A percentile compares a stretch with the other conserved stretches of the same genome.
Evolutionary conservation across 2,888 invertebrate genomes (phyloP).

Genomic region (Anaspis maculata): DNA sequence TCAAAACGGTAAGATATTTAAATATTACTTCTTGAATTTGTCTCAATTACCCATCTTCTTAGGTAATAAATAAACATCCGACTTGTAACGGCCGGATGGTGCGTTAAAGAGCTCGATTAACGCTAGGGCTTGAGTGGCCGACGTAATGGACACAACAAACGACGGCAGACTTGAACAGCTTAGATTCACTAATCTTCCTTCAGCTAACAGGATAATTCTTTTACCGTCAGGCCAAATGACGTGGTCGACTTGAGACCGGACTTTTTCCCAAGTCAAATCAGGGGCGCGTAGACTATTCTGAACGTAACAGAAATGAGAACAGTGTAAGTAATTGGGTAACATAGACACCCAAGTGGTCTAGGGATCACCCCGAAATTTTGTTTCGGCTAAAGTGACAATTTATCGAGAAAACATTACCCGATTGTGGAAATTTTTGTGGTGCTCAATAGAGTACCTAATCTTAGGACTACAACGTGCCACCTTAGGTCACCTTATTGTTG

Average conservation of each 20-base stretch:
- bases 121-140: conserved; percentile 93
- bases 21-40: not conserved
- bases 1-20: conserved; percentile 1
- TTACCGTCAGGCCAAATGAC: conserved; percentile 98
- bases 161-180: conserved; percentile 97
- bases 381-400: too few relatives aligned
- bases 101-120: conserved; percentile 96
- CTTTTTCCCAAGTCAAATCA: conserved; percentile 94
- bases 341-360: too few relatives aligned
- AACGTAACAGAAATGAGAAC: not conserved
- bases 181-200: conserved; percentile 91
- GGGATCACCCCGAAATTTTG: too few relatives aligned
- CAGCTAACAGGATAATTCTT: conserved; percentile 85
- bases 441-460: too few relatives aligned
- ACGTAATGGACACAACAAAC: conserved; percentile 96
- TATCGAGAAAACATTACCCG: too few relatives aligned
- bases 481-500: too few relatives aligned
- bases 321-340: too few relatives aligned
- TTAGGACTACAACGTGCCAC: too few relatives aligned
- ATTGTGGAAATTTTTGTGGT: too few relatives aligned
- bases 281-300: conserved; percentile 85
- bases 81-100: conserved; percentile 87
- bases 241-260: conserved; percentile 95
- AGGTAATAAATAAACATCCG: conserved; percentile 94
- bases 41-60: conserved; percentile 92